Evolutionary conservation across 2,113 vertebrate species (phyloP).

Genomic region (Grus americana): DNA sequence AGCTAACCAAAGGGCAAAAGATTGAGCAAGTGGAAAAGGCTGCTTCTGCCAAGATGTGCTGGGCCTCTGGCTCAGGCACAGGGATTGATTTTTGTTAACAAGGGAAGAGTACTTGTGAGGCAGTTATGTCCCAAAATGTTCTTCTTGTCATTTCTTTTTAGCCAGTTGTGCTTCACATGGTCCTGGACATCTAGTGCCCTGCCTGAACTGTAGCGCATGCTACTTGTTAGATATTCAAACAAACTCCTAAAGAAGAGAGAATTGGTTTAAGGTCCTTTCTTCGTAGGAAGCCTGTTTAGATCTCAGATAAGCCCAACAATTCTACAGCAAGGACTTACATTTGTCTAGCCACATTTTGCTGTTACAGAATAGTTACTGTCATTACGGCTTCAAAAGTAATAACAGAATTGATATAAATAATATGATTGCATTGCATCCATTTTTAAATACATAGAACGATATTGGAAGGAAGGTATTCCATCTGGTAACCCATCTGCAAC

Average conservation of each 20-base stretch:
- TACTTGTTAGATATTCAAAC: background rate
- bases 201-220: background rate
- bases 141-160: background rate
- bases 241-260: background rate
- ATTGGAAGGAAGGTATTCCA: constrained; percentile 56
- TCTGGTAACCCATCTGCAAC: constrained; percentile 66
- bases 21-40: background rate
- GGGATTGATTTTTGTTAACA: background rate
- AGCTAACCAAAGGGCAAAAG: background rate
- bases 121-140: background rate
- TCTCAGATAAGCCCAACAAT: background rate
- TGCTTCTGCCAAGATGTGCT: background rate
- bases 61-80: background rate
- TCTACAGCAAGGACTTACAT: background rate
- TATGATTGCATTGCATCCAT: constrained; percentile 2
- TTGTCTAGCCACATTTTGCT: background rate
- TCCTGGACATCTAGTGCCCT: background rate
- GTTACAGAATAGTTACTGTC: constrained; percentile 28
- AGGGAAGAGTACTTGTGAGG: background rate
- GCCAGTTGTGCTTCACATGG: background rate
- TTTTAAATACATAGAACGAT: constrained; percentile 37
- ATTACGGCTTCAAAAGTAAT: constrained; percentile 42
- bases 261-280: background rate
- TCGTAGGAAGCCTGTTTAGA: background rate
- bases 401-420: constrained; percentile 54